Evolutionary conservation across 2,113 vertebrate genomes (phyloP).

Genomic region (Rostratula benghalensis): DNA sequence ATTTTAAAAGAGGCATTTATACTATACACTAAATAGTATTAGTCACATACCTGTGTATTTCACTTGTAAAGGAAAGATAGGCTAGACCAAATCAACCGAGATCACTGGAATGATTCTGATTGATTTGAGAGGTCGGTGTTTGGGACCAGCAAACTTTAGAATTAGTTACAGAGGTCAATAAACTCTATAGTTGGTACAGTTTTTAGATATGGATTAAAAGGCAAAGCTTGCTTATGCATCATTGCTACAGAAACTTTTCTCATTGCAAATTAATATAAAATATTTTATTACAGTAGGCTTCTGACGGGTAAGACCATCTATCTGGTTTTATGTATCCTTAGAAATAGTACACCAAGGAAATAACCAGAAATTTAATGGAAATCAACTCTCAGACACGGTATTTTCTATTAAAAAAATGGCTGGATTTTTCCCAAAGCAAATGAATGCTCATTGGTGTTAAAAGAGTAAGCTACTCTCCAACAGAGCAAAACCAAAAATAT

Average conservation of each 20-base stretch:
- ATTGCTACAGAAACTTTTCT: background rate
- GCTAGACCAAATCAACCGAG: background rate
- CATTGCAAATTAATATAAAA: background rate
- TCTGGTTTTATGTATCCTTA: background rate
- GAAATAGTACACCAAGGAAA: background rate
- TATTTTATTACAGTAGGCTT: background rate
- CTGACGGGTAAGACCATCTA: background rate
- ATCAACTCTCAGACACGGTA: background rate
- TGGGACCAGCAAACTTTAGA: background rate
- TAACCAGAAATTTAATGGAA: background rate
- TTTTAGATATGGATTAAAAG: background rate
- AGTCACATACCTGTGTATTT: background rate
- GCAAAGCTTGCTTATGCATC: background rate
- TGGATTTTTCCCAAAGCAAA: background rate
- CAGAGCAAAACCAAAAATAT: background rate
- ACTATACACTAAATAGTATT: rapidly evolving
- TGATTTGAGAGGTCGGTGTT: background rate
- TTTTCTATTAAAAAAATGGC: background rate
- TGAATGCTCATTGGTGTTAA: background rate
- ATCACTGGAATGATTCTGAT: background rate
- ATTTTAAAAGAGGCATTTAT: background rate
- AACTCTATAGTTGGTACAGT: background rate
- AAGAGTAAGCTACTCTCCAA: background rate
- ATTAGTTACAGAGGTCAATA: background rate
- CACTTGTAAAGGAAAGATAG: background rate